A percentile compares a stretch with the other conserved stretches of the same genome.
phyloP scores from a whole-genome alignment of 2,888 invertebrate genomes.

The Lamellibrachia satsuma region DNA sequence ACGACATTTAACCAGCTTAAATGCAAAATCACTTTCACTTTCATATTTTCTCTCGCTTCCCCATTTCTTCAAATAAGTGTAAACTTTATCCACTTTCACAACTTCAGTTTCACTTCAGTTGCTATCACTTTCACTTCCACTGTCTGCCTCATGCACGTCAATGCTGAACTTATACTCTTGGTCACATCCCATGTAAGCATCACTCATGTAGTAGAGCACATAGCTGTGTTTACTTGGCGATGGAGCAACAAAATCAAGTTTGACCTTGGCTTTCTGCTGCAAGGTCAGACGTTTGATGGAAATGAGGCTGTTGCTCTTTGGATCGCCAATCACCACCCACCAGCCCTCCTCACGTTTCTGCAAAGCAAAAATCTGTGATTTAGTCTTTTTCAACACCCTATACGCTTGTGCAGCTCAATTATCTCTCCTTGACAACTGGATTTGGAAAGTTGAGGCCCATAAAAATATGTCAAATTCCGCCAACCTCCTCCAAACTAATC shows the following conservation, averaged over 20 bases:
- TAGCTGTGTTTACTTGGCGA: slow-evolving; percentile 86
- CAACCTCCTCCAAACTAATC: no score
- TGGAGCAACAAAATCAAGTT: slow-evolving; percentile 93
- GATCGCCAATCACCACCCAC: slow-evolving; percentile 99
- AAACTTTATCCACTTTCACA: not conserved
- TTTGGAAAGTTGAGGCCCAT: no score
- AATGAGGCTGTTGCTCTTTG: slow-evolving; percentile 89
- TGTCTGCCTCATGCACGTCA: slow-evolving; percentile 53
- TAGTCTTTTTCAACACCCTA: not conserved
- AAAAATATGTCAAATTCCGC: no score
- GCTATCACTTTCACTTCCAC: slow-evolving; percentile 31
- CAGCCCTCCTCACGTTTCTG: slow-evolving; percentile 73
- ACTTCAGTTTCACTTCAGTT: not conserved
- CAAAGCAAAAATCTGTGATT: not conserved
- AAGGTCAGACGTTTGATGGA: slow-evolving; percentile 96
- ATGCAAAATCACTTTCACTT: not conserved
- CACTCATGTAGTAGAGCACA: slow-evolving; percentile 98
- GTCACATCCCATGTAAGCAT: slow-evolving; percentile 98
- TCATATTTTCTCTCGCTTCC: not conserved
- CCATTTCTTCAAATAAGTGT: not conserved
- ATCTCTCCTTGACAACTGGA: no score
- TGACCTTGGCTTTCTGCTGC: slow-evolving; percentile 88
- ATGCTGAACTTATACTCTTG: slow-evolving; percentile 92
- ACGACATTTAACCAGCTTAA: not conserved
- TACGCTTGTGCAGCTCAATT: not conserved